Conservation (phyloP, 1,140 invertebrate species). For the Hycleus cichorii region DNA sequence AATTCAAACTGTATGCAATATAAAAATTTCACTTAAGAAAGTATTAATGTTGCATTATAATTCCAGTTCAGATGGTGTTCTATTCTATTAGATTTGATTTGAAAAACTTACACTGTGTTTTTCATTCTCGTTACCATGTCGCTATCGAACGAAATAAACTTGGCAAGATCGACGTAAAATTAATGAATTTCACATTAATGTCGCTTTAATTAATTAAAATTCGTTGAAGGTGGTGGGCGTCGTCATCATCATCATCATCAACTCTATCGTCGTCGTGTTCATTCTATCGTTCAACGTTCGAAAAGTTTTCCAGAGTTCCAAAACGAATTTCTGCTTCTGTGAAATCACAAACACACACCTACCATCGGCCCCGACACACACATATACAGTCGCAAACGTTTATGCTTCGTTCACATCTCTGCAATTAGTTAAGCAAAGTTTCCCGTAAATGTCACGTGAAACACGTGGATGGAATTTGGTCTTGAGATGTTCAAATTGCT, state of each 20-base stretch:
- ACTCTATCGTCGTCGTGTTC: no score
- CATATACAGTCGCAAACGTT: neutral
- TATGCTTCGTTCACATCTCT: constrained; percentile 12
- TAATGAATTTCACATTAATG: no score
- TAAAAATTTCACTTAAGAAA: no score
- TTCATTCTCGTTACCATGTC: no score
- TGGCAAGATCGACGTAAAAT: no score
- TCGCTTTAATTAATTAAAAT: constrained; percentile 4
- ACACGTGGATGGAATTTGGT: constrained; percentile 9
- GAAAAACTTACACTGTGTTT: no score
- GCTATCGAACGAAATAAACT: no score
- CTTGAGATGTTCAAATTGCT: constrained; percentile 6
- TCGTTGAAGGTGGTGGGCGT: neutral
- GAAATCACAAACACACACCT: neutral
- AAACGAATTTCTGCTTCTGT: neutral
- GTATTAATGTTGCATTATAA: no score
- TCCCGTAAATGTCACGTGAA: constrained; percentile 11
- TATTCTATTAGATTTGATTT: no score
- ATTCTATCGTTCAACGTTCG: neutral
- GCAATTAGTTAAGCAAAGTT: constrained; percentile 14
- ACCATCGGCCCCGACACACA: neutral
- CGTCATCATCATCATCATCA: neutral
- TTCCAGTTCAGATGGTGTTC: no score
- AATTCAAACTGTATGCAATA: no score
- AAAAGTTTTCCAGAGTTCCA: constrained; percentile 3